These are phyloP conservation scores for Epinephelus awoara DNA, from an alignment of 2,797 vertebrate species.

Conservation along the genomic window DNA sequence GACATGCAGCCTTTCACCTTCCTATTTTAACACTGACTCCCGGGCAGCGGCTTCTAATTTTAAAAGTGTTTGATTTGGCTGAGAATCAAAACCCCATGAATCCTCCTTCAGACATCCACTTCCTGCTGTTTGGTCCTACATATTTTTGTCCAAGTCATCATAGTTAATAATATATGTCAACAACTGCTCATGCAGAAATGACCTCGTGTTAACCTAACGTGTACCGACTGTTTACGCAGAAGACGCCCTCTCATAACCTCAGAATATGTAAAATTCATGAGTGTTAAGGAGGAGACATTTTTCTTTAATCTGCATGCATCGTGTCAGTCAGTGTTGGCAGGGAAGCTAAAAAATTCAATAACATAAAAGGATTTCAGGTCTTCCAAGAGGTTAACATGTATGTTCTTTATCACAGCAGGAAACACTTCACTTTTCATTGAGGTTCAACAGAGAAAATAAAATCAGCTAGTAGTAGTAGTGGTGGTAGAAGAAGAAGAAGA, in stretches of 20 bases:
- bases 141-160: conserved; percentile 30
- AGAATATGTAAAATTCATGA: background rate
- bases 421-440: background rate
- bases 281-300: background rate
- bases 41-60: conserved; percentile 46
- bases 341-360: background rate
- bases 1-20: conserved; percentile 49
- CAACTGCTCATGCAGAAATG: conserved; percentile 24
- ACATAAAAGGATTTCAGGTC: background rate
- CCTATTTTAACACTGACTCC: conserved; percentile 42
- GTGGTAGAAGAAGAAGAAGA: background rate
- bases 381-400: background rate
- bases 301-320: background rate
- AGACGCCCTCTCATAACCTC: background rate
- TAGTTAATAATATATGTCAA: conserved; percentile 32
- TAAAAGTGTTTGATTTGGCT: conserved; percentile 56
- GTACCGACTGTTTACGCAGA: background rate
- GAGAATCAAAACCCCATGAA: conserved; percentile 31
- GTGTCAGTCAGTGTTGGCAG: conserved; percentile 3
- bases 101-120: conserved; percentile 31
- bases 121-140: conserved; percentile 7
- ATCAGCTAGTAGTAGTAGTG: background rate
- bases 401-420: conserved; percentile 1
- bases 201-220: conserved; percentile 19
- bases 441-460: background rate